Base-by-base conservation (phyloP, 2,888 invertebrate species). In the Rhagophthalmus giganteus region DNA sequence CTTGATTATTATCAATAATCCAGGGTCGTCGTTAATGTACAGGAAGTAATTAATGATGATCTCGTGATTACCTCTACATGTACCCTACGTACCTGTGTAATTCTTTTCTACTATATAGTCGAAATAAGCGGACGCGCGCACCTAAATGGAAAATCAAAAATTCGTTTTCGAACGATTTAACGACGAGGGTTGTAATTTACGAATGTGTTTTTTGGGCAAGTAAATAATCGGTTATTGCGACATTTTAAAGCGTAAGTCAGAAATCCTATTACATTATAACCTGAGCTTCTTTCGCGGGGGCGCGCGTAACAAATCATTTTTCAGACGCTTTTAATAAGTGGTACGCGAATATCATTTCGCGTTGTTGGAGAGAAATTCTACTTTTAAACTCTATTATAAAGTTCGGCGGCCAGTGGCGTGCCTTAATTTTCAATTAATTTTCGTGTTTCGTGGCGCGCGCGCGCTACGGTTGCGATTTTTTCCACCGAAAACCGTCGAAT, bases 221-320 rank as follows among this genome's bases (percentile, higher is more conserved):
- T 57, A 57, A 57, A 57, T 57, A 57, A 57, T 51, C 54, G 50
- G 45, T 54, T 54, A 59, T 54, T 52, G 40, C 48, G 51, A 57
- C 58, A 55, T 51, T 47, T 54, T 49, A 52, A 54, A 52, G 38
- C 55, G 54, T 57, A 57, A 59, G 55, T 59, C 57, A 57, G 55
- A 59, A 59, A 59, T 55, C 57, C 59, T 55, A 59, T 59, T 59
- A 59, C 57, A 46, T 44, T 45, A 51, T 39, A 51, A 45, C n/a
- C 51, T 51, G 46, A 46, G 38, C 38, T 46, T 27, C 37, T 45
- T 34, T 38, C 10, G n/a, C n/a, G n/a, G n/a, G 24, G 33, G 37
- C 32, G 44, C 24, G 44, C 27, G 38, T 28, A 35, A 45, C 51
- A 51, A 51, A 51, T 51, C 51, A 51, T 51, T 45, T 51, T 39